These are phyloP conservation scores for Holocentrus rufus DNA, from an alignment of 2,797 vertebrate genomes.

Conservation along the genomic window DNA sequence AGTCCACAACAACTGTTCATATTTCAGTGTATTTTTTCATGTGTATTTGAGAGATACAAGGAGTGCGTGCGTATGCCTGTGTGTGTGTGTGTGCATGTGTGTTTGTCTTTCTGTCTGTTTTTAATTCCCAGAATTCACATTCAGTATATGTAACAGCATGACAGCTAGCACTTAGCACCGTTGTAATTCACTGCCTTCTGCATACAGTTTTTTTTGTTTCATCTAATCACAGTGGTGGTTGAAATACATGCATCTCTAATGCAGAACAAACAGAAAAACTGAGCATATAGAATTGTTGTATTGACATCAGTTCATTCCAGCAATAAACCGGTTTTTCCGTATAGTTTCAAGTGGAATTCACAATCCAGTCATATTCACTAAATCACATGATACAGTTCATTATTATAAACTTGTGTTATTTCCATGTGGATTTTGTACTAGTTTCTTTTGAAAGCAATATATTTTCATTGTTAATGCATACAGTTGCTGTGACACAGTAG, in stretches of 20 bases:
- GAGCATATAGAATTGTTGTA: constrained; percentile 16
- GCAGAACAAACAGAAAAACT: constrained; percentile 26
- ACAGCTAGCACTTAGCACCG: constrained; percentile 39
- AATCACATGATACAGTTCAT: constrained; percentile 33
- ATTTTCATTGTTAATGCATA: constrained; percentile 46
- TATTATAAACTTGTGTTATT: constrained; percentile 32
- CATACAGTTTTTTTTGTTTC: constrained; percentile 28
- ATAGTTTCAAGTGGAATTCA: constrained; percentile 48
- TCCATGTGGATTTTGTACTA: constrained; percentile 33
- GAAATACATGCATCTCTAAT: constrained; percentile 29
- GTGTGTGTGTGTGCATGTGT: constrained; percentile 25
- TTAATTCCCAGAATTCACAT: constrained; percentile 51
- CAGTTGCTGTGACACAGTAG: constrained; percentile 39
- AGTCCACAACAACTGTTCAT: constrained; percentile 48
- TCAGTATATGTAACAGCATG: constrained; percentile 38
- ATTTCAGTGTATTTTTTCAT: constrained; percentile 29
- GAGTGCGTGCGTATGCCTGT: constrained; percentile 31
- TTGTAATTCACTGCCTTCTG: constrained; percentile 46
- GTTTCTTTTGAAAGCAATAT: constrained; percentile 28
- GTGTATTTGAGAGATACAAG: constrained; percentile 44
- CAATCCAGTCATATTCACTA: constrained; percentile 43
- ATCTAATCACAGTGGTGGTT: constrained; percentile 30
- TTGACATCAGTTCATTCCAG: constrained; percentile 7
- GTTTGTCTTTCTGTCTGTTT: constrained; percentile 39
- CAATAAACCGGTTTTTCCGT: constrained; percentile 39